Evolutionary conservation across 2,797 vertebrate species (phyloP), one percentile per base, ranked within the genome.

Genomic region (Hoplostethus mediterraneus): DNA sequence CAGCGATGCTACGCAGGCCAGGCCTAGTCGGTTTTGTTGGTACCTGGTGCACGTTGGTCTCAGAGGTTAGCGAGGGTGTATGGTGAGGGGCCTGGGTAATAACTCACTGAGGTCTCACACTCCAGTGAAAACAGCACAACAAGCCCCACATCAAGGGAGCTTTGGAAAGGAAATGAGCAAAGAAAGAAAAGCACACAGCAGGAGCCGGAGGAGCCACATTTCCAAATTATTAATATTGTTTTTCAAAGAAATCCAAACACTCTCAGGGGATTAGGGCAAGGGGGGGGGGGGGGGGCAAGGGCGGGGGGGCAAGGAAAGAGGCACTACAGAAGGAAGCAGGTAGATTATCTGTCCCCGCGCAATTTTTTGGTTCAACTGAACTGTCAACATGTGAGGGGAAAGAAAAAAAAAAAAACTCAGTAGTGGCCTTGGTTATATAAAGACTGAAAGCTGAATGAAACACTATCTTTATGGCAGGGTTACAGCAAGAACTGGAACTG

Each of bases 181-280:
- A 87, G 84, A 89, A 88, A 83, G 82, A 88, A 90, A 88, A 89
- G 88, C 82, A 84, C 83, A 76, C 82, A 90, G 88, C 84, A 84
- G 89, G 91, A 87, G 90, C 75, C 69, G n/a, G 79, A 86, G 82
- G 77, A 89, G 86, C 84, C 82, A 83, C 81, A 91, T 90, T 89
- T 91, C 84, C 77, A 89, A 90, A 90, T 91, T 90, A 92, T 91
- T 92, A 89, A 92, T 92, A 90, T 90, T 91, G 88, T 89, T 91
- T 93, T 92, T 89, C 81, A 89, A 87, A 86, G 87, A 88, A 91
- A 90, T 89, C 82, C 81, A 91, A 90, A 90, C 87, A 92, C 87
- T 90, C 87, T 84, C 72, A 17, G 21, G 79, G 85, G 84, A 89
- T 85, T 86, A 79, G 47, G 73, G 55, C 42, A 68, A 73, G 63